Conservation (phyloP, 2,888 invertebrate species). For the Phyllotreta cruciferae region DNA sequence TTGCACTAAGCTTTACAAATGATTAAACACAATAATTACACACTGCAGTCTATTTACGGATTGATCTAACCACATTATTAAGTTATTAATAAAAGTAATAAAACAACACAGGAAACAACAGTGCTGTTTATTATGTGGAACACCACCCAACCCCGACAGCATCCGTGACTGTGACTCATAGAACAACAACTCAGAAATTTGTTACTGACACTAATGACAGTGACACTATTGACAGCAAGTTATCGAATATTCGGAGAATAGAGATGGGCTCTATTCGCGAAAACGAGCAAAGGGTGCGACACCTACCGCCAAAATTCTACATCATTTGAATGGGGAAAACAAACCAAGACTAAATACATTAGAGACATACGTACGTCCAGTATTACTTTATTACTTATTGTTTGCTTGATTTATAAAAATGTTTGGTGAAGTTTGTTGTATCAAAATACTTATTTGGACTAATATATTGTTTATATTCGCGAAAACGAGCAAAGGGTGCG, state of each 20-base stretch:
- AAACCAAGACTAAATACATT: no score
- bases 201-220: background rate
- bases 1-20: slow-evolving; percentile 23
- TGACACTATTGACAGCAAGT: background rate
- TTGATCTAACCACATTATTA: slow-evolving; percentile 32
- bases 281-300: no score
- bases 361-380: no score
- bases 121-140: slow-evolving; percentile 41
- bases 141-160: slow-evolving; percentile 45
- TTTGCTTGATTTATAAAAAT: no score
- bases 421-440: no score
- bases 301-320: no score
- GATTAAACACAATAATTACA: slow-evolving; percentile 20
- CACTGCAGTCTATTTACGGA: slow-evolving; percentile 26
- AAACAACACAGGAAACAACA: slow-evolving; percentile 42
- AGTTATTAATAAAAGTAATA: slow-evolving; percentile 30
- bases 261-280: no score
- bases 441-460: no score
- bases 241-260: background rate
- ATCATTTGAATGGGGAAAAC: no score
- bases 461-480: no score
- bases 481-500: no score
- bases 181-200: slow-evolving; percentile 7
- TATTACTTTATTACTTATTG: no score
- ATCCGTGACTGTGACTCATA: slow-evolving; percentile 35